These are phyloP conservation scores for Mystacides longicornis DNA, from an alignment of 2,888 invertebrate species.

Conservation along the genomic window DNA sequence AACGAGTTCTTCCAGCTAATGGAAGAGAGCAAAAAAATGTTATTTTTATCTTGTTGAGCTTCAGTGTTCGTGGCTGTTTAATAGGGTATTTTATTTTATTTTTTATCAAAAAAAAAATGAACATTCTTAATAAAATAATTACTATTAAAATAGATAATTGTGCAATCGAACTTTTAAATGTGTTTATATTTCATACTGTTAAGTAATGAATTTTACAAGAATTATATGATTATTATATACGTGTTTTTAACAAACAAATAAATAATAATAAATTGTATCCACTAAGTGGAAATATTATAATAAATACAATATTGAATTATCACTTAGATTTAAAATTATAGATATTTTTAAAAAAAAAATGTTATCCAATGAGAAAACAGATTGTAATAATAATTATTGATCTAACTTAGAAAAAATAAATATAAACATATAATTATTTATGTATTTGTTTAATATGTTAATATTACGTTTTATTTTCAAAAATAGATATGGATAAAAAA, in stretches of 20 bases:
- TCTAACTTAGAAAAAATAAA: background rate
- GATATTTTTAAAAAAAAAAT: slow-evolving; percentile 7
- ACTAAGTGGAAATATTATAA: slow-evolving; percentile 23
- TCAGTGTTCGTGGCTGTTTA: slow-evolving; percentile 24
- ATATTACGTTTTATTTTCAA: background rate
- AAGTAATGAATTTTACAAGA: background rate
- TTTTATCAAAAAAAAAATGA: background rate
- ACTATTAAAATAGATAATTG: background rate
- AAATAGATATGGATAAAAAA: background rate
- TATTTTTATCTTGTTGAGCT: slow-evolving; percentile 22
- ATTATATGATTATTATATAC: background rate
- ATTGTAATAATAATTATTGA: background rate
- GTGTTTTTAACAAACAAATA: too few relatives aligned
- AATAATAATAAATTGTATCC: slow-evolving; percentile 22
- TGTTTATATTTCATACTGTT: background rate
- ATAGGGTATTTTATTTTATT: background rate
- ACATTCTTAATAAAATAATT: background rate
- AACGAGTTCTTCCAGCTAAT: too few relatives aligned
- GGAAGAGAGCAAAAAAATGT: background rate
- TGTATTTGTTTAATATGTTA: background rate
- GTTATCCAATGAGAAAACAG: background rate
- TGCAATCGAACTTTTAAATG: background rate
- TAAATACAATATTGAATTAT: slow-evolving; percentile 2
- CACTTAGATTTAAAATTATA: slow-evolving; percentile 1
- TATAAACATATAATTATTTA: background rate